Evolutionary conservation across 2,888 invertebrate species (phyloP).

Genomic region (Clitarchus hookeri): DNA sequence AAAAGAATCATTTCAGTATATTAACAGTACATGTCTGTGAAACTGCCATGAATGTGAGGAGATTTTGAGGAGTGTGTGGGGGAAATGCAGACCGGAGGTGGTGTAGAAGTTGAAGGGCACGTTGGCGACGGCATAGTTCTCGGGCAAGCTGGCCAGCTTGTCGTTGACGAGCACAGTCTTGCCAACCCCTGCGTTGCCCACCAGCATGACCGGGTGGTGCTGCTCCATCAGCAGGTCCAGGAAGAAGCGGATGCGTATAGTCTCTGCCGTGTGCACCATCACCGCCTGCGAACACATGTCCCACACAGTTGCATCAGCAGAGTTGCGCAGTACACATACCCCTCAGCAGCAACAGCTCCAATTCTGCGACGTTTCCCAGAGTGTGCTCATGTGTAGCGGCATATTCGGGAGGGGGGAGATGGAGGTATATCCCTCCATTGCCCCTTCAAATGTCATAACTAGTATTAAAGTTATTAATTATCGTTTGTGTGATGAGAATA

Average conservation of each 20-base stretch:
- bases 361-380: neutral
- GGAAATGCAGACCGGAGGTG: conserved; percentile 64
- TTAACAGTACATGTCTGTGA: no score
- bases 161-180: conserved; percentile 79
- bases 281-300: conserved; percentile 66
- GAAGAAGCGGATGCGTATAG: conserved; percentile 86
- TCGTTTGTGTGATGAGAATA: no score
- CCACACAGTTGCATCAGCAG: no score
- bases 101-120: conserved; percentile 98
- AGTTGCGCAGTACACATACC: no score
- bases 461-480: no score
- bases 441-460: no score
- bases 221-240: conserved; percentile 86
- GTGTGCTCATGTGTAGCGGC: neutral
- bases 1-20: no score
- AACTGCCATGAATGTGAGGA: no score
- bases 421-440: no score
- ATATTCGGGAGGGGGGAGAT: no score
- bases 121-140: conserved; percentile 86
- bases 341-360: neutral
- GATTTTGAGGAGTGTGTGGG: no score
- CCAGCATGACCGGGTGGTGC: conserved; percentile 91
- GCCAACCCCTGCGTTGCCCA: conserved; percentile 91
- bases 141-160: conserved; percentile 68
- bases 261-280: conserved; percentile 91